A percentile compares a stretch with the other conserved stretches of the same genome.
Conservation (phyloP, 2,797 vertebrate species). For the Aplochiton taeniatus region DNA sequence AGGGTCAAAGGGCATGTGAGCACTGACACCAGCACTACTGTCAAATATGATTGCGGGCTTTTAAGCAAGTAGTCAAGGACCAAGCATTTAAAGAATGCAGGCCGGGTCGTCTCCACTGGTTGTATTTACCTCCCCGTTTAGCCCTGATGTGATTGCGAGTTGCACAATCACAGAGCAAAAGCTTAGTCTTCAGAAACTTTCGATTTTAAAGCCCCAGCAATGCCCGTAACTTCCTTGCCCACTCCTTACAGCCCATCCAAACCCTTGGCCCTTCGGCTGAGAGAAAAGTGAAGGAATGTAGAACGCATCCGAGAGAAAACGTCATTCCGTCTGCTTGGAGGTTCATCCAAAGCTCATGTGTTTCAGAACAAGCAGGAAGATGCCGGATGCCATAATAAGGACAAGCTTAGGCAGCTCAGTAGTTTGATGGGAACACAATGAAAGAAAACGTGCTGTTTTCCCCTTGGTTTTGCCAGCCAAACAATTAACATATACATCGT, state of each 20-base stretch:
- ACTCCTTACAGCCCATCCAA: constrained; percentile 18
- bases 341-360: constrained; percentile 21
- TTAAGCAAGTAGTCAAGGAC: constrained; percentile 35
- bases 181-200: constrained; percentile 8
- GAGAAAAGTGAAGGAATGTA: constrained; percentile 27
- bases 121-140: constrained; percentile 11
- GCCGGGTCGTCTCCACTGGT: constrained; percentile 13
- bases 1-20: constrained; percentile 49
- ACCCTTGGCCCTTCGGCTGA: constrained; percentile 18
- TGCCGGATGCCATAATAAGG: no score
- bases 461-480: no score
- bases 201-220: constrained; percentile 17
- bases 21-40: background rate
- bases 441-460: background rate
- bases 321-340: constrained; percentile 40
- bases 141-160: constrained; percentile 22
- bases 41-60: constrained; percentile 36
- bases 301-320: constrained; percentile 38
- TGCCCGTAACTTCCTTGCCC: constrained; percentile 14
- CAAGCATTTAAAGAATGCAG: constrained; percentile 50
- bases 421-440: background rate
- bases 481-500: background rate
- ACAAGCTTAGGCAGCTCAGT: no score
- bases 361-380: constrained; percentile 29
- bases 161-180: constrained; percentile 4